These are phyloP conservation scores for Festucalex cinctus DNA, from an alignment of 2,113 vertebrate genomes.

Conservation along the genomic window DNA sequence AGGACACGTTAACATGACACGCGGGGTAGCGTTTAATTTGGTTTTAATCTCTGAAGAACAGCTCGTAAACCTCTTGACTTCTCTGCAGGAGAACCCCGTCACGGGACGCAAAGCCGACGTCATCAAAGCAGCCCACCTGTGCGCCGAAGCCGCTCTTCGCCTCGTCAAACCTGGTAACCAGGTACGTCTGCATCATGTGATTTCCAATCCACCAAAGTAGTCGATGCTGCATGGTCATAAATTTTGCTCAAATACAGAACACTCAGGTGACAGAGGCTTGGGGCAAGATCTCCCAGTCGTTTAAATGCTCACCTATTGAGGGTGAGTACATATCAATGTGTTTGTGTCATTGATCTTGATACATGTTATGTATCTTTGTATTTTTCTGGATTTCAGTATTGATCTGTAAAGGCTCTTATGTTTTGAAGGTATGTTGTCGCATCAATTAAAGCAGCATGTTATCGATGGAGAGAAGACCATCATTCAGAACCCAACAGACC, in stretches of 20 bases:
- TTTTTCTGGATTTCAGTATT: not conserved
- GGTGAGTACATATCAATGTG: conserved; percentile 69
- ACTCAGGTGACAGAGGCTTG: conserved; percentile 94
- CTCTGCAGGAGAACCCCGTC: conserved; percentile 80
- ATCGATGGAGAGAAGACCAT: conserved; percentile 97
- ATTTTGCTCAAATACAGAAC: conserved; percentile 72
- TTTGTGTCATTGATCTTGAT: not conserved
- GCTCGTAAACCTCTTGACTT: not conserved
- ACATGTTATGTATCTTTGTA: not conserved
- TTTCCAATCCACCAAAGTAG: not conserved
- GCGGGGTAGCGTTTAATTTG: not conserved
- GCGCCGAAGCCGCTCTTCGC: conserved; percentile 91
- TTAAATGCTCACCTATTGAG: conserved; percentile 94
- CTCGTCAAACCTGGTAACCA: conserved; percentile 96
- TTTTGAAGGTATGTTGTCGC: conserved; percentile 88
- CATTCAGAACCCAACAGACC: conserved; percentile 95
- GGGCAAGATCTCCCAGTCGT: conserved; percentile 95
- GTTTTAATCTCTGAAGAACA: not conserved
- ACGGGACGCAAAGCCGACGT: conserved; percentile 92
- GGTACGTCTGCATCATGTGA: conserved; percentile 62
- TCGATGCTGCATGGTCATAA: not conserved
- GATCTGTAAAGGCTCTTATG: conserved; percentile 8
- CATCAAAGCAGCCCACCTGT: conserved; percentile 89
- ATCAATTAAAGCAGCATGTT: conserved; percentile 94
- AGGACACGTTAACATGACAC: conserved; percentile 7